phyloP scores from a whole-genome alignment of 2,113 vertebrate species.

The Salminus brasiliensis region DNA sequence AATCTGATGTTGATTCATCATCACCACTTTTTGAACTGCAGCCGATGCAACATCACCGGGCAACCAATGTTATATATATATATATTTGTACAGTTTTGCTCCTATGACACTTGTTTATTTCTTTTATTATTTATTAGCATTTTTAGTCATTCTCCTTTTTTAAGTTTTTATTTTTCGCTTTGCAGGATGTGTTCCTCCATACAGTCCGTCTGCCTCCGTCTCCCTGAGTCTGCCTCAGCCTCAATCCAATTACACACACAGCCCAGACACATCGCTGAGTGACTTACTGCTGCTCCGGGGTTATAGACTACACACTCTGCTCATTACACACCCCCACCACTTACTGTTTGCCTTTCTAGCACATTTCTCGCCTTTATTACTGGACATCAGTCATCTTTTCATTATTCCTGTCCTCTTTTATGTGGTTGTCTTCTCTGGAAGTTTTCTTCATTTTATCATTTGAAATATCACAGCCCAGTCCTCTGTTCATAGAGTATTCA shows the following conservation, averaged over 20 bases:
- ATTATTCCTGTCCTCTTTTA: conserved; percentile 3
- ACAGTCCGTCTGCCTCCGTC: background rate
- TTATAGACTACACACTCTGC: too few species aligned
- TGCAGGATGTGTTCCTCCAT: too few species aligned
- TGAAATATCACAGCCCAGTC: background rate
- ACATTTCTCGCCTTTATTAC: background rate
- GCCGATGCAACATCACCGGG: too few species aligned
- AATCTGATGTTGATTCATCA: too few species aligned
- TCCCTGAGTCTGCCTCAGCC: background rate
- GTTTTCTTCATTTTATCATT: background rate
- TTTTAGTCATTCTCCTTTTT: too few species aligned
- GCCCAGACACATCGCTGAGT: background rate
- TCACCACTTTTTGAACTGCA: too few species aligned
- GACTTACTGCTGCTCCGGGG: background rate
- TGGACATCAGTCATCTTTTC: conserved; percentile 9
- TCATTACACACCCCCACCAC: background rate
- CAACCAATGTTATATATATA: too few species aligned
- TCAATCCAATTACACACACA: background rate
- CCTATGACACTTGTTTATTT: too few species aligned
- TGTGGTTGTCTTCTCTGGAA: conserved; percentile 3
- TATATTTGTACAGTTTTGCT: too few species aligned
- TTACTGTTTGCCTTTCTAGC: background rate
- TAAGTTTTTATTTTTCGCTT: too few species aligned
- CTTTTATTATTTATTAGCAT: too few species aligned
- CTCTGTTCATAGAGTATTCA: background rate